A percentile compares a stretch with the other conserved stretches of the same genome.
Conservation (phyloP, 2,888 invertebrate species). For the Morinoia aosen region DNA sequence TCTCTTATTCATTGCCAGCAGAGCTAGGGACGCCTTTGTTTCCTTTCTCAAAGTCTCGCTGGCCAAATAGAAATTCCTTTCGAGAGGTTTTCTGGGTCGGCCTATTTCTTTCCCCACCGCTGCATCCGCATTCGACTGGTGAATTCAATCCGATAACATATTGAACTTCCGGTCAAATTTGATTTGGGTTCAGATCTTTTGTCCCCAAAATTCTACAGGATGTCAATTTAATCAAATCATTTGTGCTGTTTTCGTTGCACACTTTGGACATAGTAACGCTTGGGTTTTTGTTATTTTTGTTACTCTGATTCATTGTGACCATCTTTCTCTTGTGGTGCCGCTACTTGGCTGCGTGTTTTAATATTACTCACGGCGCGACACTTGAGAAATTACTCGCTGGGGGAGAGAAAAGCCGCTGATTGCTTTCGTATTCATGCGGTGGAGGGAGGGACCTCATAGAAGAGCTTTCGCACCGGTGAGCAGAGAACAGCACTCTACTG, state of each 20-base stretch:
- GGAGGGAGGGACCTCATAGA: slow-evolving; percentile 27
- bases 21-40: slow-evolving; percentile 27
- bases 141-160: slow-evolving; percentile 27
- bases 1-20: slow-evolving; percentile 48
- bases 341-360: slow-evolving; percentile 28
- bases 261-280: background rate
- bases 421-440: slow-evolving; percentile 48
- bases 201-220: background rate
- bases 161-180: slow-evolving; percentile 30
- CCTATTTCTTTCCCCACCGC: slow-evolving; percentile 28
- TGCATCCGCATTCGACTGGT: slow-evolving; percentile 15
- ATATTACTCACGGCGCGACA: slow-evolving; percentile 46
- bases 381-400: slow-evolving; percentile 51
- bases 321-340: background rate
- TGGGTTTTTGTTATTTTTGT: background rate
- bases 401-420: slow-evolving; percentile 52
- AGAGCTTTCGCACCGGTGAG: slow-evolving; percentile 8
- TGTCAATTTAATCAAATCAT: background rate
- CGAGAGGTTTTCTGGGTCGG: slow-evolving; percentile 22
- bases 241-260: background rate
- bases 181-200: background rate
- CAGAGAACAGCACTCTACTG: background rate
- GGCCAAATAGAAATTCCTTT: slow-evolving; percentile 25
- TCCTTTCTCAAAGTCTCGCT: slow-evolving; percentile 42
- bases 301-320: background rate